phyloP scores from a whole-genome alignment of 92 coral and sea anemone genomes.

The Siderastrea radians region DNA sequence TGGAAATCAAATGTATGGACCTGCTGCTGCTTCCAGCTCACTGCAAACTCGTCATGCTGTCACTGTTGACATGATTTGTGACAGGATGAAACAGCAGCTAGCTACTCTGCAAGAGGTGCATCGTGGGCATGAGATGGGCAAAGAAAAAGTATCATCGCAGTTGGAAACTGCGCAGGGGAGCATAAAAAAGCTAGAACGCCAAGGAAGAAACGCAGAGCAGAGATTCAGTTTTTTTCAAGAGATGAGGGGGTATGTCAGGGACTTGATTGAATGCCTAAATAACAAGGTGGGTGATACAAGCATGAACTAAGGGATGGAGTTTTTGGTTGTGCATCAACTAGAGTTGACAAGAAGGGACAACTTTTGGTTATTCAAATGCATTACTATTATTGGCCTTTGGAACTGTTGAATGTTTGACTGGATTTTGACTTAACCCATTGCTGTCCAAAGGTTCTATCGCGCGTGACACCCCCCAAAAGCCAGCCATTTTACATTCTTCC shows the following conservation, averaged over 20 bases:
- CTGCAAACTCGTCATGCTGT: constrained; percentile 65
- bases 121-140: constrained; percentile 87
- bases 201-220: constrained; percentile 88
- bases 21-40: constrained; percentile 40
- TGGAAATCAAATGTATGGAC: constrained; percentile 32
- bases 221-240: constrained; percentile 96
- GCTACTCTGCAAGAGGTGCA: constrained; percentile 87
- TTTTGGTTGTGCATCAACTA: too few species aligned
- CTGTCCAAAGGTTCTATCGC: too few species aligned
- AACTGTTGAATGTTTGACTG: too few species aligned
- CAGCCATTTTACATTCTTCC: too few species aligned
- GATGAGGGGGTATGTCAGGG: constrained; percentile 99
- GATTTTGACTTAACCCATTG: too few species aligned
- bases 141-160: constrained; percentile 85
- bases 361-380: too few species aligned
- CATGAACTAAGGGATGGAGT: not conserved
- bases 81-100: constrained; percentile 83
- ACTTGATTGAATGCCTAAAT: constrained; percentile 99
- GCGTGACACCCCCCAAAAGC: too few species aligned
- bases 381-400: too few species aligned
- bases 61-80: constrained; percentile 89
- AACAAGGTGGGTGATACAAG: constrained; percentile 99
- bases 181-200: constrained; percentile 78
- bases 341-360: too few species aligned
- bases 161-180: constrained; percentile 84